Evolutionary conservation across 2,888 invertebrate species (phyloP).

Genomic region (Athalia circularis): DNA sequence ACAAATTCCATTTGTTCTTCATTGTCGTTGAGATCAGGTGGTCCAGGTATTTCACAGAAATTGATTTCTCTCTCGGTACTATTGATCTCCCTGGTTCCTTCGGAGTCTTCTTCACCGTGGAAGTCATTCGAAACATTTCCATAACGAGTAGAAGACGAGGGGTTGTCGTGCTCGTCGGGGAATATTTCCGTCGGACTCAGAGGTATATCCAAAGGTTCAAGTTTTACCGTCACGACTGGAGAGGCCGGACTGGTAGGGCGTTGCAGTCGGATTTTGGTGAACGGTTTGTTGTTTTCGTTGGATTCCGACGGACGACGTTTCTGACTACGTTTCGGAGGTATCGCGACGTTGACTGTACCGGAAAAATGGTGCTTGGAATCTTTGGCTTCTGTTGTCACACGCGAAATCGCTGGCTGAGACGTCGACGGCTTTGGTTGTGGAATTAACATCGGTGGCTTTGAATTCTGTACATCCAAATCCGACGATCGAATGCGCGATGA

Average conservation of each 20-base stretch:
- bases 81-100: constrained; percentile 60
- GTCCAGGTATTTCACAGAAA: constrained; percentile 62
- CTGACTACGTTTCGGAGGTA: constrained; percentile 64
- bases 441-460: constrained; percentile 65
- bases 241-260: constrained; percentile 64
- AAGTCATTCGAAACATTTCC: constrained; percentile 63
- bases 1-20: constrained; percentile 72
- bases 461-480: constrained; percentile 54
- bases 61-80: constrained; percentile 62
- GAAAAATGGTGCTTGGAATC: constrained; percentile 60
- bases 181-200: constrained; percentile 68
- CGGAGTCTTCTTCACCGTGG: constrained; percentile 70
- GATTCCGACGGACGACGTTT: constrained; percentile 65
- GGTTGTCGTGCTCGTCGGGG: constrained; percentile 61
- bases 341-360: constrained; percentile 49
- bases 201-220: constrained; percentile 69
- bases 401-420: constrained; percentile 56
- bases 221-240: constrained; percentile 64
- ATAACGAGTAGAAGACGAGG: constrained; percentile 62
- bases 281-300: constrained; percentile 61
- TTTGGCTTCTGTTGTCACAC: constrained; percentile 61
- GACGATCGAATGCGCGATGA: not conserved
- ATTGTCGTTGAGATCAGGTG: constrained; percentile 64
- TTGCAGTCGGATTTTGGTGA: constrained; percentile 70
- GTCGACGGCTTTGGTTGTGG: constrained; percentile 64